Conservation (phyloP, 2,888 invertebrate species). For the Apamea sordens region DNA sequence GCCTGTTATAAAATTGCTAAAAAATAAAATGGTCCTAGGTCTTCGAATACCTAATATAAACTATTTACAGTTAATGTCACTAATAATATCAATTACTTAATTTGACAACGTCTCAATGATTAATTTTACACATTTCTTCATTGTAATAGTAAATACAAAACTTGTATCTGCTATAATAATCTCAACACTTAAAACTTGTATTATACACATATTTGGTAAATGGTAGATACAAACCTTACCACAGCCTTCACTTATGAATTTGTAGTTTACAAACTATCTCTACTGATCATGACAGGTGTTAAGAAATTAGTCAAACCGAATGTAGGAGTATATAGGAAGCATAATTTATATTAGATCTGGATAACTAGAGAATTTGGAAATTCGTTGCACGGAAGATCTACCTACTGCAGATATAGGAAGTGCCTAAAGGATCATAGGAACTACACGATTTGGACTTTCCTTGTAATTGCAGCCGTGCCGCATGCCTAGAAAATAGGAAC, state of each 20-base stretch:
- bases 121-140: conserved; percentile 12
- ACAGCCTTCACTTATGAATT: conserved; percentile 28
- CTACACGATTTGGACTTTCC: neutral
- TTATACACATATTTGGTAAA: conserved; percentile 43
- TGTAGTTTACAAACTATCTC: conserved; percentile 1
- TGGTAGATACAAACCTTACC: conserved; percentile 41
- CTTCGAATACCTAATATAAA: conserved; percentile 7
- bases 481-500: neutral
- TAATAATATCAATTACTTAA: conserved; percentile 4
- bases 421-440: neutral
- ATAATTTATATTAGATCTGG: neutral
- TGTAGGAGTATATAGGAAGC: neutral
- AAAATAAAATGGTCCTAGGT: neutral
- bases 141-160: conserved; percentile 23
- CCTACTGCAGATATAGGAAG: neutral
- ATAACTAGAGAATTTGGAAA: neutral
- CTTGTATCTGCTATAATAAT: conserved; percentile 18
- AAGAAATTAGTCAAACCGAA: neutral
- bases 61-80: conserved; percentile 46
- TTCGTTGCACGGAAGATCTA: neutral
- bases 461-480: neutral
- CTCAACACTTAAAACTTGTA: conserved; percentile 42
- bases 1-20: conserved; percentile 12
- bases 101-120: neutral
- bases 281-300: conserved; percentile 1